These are phyloP conservation scores for Gymnogyps californianus DNA, from an alignment of 2,113 vertebrate species.

Conservation along the genomic window DNA sequence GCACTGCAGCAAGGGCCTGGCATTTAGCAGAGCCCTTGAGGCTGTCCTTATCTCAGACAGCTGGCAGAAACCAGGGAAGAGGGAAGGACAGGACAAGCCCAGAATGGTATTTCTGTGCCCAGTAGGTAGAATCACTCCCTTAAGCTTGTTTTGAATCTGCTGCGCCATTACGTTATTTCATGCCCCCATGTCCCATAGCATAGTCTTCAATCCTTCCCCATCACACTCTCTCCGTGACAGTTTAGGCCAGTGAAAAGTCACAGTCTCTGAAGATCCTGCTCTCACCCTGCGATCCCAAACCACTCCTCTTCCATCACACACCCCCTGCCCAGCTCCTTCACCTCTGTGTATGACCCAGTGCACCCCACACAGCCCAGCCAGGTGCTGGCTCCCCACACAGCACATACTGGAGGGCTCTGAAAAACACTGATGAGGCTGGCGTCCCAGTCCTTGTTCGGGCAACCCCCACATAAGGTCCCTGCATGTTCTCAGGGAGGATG, in stretches of 20 bases:
- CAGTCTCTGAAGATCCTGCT: background rate
- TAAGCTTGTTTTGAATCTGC: background rate
- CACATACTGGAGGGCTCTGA: background rate
- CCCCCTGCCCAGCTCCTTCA: background rate
- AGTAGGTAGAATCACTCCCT: background rate
- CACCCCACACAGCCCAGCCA: background rate
- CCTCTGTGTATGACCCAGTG: background rate
- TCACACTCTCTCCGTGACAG: background rate
- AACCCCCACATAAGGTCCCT: too few species aligned
- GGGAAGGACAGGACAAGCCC: background rate
- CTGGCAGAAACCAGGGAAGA: background rate
- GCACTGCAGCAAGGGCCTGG: background rate
- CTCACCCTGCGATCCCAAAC: background rate
- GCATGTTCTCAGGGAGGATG: too few species aligned
- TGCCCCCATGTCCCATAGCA: background rate
- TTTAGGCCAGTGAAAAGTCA: background rate
- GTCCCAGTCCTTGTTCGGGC: too few species aligned
- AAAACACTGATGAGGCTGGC: background rate
- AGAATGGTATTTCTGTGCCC: background rate
- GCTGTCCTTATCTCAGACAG: background rate
- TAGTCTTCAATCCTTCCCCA: background rate
- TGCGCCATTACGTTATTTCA: background rate
- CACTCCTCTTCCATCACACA: background rate
- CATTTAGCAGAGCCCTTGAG: background rate
- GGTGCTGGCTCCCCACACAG: background rate